phyloP scores from a whole-genome alignment of 2,113 vertebrate species.

The Melierax canorus region DNA sequence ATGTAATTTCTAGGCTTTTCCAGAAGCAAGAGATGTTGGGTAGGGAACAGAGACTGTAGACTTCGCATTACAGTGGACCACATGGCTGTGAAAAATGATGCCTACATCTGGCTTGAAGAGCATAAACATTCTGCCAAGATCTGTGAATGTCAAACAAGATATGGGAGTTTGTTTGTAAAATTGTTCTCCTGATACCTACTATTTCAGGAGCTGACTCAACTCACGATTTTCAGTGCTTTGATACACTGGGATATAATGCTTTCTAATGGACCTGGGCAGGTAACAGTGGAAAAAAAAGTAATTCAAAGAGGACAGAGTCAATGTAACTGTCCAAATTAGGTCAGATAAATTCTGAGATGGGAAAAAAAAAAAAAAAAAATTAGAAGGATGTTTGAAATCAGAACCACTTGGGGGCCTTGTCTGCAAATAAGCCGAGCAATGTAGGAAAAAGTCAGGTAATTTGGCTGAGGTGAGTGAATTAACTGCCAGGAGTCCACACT shows the following conservation, averaged over 20 bases:
- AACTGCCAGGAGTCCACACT: not conserved
- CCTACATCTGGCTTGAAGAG: not conserved
- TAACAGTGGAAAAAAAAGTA: not conserved
- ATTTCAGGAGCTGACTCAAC: not conserved
- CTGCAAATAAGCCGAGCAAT: not conserved
- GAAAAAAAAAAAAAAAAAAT: not conserved
- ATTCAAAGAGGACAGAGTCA: not conserved
- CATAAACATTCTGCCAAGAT: not conserved
- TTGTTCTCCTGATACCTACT: not conserved
- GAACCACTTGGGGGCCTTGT: not conserved
- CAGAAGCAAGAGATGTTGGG: not conserved
- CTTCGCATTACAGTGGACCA: not conserved
- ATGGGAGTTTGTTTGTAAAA: not conserved
- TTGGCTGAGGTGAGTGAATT: constrained; percentile 9
- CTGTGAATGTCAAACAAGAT: not conserved
- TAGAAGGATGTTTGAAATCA: not conserved
- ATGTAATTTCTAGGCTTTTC: not conserved
- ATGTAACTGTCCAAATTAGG: not conserved
- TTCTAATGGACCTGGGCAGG: not conserved
- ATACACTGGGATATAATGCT: not conserved
- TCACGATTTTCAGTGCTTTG: not conserved
- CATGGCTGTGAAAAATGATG: not conserved
- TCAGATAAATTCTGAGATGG: not conserved
- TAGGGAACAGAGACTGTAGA: not conserved
- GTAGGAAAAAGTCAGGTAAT: not conserved